Evolutionary conservation across 2,888 invertebrate species (phyloP).

Genomic region (Ecdyonurus torrentis): DNA sequence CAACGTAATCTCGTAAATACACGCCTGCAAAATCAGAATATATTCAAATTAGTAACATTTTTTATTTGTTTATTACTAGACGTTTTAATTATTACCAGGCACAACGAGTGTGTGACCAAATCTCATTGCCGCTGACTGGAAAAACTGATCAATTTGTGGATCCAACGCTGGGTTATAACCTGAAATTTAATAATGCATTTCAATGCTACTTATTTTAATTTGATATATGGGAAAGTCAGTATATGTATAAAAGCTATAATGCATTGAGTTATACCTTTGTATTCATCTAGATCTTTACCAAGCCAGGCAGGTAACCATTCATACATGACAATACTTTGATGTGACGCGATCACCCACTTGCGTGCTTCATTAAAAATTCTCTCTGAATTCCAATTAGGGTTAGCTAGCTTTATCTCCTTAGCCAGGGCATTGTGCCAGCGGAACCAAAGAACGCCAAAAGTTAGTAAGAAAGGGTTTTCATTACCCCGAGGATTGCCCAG

Average conservation of each 20-base stretch:
- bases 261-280: too few species aligned
- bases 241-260: too few species aligned
- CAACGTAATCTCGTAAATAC: conserved; percentile 28
- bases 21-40: conserved; percentile 25
- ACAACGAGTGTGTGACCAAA: conserved; percentile 41
- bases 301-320: conserved; percentile 33
- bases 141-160: conserved; percentile 41
- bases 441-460: conserved; percentile 35
- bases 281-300: conserved; percentile 19
- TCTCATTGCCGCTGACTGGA: conserved; percentile 41
- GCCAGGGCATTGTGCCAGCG: conserved; percentile 37
- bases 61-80: conserved; percentile 1
- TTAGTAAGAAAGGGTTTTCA: conserved; percentile 34
- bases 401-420: conserved; percentile 19
- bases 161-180: conserved; percentile 35
- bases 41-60: neutral
- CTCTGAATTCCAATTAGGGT: conserved; percentile 29
- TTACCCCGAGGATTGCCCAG: conserved; percentile 35
- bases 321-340: conserved; percentile 32
- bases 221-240: conserved; percentile 13
- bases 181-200: conserved; percentile 15
- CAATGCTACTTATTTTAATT: neutral
- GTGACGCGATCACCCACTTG: conserved; percentile 37
- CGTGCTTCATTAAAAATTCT: conserved; percentile 35
- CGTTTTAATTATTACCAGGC: conserved; percentile 22